Evolutionary conservation across 2,888 invertebrate species (phyloP).

Genomic region (Sinohyriopsis cumingii): DNA sequence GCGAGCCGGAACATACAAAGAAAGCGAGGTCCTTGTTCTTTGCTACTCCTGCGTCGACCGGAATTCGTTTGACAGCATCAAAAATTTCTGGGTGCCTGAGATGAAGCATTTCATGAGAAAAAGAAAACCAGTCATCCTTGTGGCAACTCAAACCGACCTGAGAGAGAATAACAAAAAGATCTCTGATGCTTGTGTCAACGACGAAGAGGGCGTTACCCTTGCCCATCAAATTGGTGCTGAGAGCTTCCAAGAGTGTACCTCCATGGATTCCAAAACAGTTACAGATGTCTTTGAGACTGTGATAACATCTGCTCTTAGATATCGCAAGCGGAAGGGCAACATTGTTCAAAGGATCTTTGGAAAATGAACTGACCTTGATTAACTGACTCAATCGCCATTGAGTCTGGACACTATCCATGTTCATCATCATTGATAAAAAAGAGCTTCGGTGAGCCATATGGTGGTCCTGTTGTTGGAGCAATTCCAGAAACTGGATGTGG

Average conservation of each 20-base stretch:
- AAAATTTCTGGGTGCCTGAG: slow-evolving; percentile 56
- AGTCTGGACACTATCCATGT: no score
- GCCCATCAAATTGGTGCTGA: slow-evolving; percentile 56
- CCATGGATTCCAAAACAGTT: slow-evolving; percentile 44
- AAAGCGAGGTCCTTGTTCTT: slow-evolving; percentile 52
- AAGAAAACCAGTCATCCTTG: slow-evolving; percentile 51
- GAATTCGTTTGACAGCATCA: slow-evolving; percentile 51
- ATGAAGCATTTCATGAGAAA: slow-evolving; percentile 45
- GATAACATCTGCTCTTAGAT: slow-evolving; percentile 48
- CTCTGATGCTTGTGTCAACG: slow-evolving; percentile 13
- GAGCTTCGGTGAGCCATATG: no score
- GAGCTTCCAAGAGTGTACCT: slow-evolving; percentile 53
- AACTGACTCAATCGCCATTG: no score
- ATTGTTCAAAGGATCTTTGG: slow-evolving; percentile 43
- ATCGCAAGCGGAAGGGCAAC: slow-evolving; percentile 39
- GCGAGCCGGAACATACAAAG: slow-evolving; percentile 51
- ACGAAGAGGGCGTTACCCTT: slow-evolving; percentile 47
- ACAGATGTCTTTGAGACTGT: slow-evolving; percentile 54
- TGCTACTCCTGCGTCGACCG: slow-evolving; percentile 57
- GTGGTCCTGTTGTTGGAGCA: no score
- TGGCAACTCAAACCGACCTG: slow-evolving; percentile 57
- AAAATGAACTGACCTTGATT: slow-evolving; percentile 6
- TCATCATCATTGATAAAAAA: no score
- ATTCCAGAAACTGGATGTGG: no score
- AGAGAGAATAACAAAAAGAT: slow-evolving; percentile 24